Base-by-base conservation (phyloP, 1,140 invertebrate species). In the Panagrolaimus sp. region DNA sequence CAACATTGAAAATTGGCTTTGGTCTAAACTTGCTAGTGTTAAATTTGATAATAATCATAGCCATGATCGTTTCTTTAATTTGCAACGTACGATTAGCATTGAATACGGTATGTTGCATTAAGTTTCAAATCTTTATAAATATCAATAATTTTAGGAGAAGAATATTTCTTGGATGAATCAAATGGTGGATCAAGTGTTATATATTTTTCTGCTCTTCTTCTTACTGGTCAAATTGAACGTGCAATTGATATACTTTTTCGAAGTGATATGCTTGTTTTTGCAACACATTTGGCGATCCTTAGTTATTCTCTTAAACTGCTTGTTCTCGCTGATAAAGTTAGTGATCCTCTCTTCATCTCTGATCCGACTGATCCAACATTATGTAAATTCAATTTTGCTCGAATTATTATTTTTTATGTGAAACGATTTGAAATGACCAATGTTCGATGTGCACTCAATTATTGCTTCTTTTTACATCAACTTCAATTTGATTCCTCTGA, bases 1-100 rank as follows among this genome's bases (percentile, higher is more conserved):
- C 28, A 79, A 66, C 15, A 72, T 80, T 65, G 78, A 80, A 47
- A 77, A 79, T 63, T 82, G 80, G 80, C 68, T 83, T 12, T 82
- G 80, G 80, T 71, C 78, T 26, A 71, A 75, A 28, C 63, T 82
- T 26, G 55, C 75, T 21, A 63, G 47, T n/a, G 73, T 76, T 38
- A 72, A 76, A 63, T 58, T 79, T 14, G 70, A 78, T 71, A 67
- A 68, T 5, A 45, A 72, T 10, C 46, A 73, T 24, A 45, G 70
- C 4, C 26, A 52, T 5, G 32, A 58, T 15, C 58, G 68, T 7
- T 75, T 83, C 38, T 45, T 67, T 6, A 82, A 78, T 14, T 67
- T 83, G 28, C 82, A 82, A 66, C 75, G 70, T 6, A 64, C 65
- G 17, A 68, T 82, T 24, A 73, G 78, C 26, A 63, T 73, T 43